Percentiles rank a stretch among this genome's conserved stretches.
Conservation (phyloP, 2,113 vertebrate genomes). For the Felis chaus region DNA sequence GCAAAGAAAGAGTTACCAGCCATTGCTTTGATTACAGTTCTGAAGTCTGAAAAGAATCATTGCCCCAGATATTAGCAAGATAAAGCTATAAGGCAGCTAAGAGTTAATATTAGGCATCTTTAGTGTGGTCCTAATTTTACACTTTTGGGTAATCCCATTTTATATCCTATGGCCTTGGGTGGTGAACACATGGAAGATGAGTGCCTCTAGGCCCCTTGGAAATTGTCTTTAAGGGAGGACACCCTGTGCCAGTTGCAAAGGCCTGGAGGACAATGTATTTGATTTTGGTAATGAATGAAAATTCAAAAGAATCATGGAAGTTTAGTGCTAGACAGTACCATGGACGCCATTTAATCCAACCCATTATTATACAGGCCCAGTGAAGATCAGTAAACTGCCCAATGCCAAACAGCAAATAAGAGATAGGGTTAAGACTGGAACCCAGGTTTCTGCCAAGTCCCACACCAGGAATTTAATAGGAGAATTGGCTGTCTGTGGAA, state of each 20-base stretch:
- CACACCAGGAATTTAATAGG: neutral
- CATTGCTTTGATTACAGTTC: neutral
- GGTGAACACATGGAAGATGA: neutral
- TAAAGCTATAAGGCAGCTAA: neutral
- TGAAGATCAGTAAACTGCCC: neutral
- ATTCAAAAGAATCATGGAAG: neutral
- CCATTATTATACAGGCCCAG: neutral
- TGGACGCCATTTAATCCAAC: neutral
- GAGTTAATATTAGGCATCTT: neutral
- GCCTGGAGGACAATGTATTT: neutral
- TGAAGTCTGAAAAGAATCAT: neutral
- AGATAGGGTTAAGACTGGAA: neutral
- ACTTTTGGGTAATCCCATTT: neutral
- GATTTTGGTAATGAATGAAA: constrained; percentile 28
- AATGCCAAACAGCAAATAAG: neutral
- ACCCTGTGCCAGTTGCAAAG: neutral
- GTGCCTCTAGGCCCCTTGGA: neutral
- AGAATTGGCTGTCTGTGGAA: neutral
- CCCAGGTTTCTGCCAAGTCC: neutral
- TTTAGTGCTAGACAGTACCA: neutral
- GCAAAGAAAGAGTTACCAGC: neutral
- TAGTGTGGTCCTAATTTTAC: neutral
- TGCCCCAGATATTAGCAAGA: neutral
- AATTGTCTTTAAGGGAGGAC: constrained; percentile 17
- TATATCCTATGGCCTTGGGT: neutral